These are phyloP conservation scores for Andrena praecox DNA, from an alignment of 2,888 invertebrate species.

Conservation along the genomic window DNA sequence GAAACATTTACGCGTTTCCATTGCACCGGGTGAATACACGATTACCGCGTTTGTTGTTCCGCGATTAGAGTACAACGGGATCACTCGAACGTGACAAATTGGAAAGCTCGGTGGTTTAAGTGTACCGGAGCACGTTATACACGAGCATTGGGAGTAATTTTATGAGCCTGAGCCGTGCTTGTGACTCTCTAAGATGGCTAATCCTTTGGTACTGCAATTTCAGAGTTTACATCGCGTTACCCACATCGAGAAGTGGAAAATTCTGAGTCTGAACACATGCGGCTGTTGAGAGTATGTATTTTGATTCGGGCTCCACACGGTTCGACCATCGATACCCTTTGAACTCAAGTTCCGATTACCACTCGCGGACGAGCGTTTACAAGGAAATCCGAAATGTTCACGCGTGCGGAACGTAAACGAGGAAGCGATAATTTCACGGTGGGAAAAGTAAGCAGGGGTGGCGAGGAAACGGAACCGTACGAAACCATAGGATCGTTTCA, in stretches of 20 bases:
- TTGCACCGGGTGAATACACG: conserved; percentile 23
- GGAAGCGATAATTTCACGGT: conserved; percentile 64
- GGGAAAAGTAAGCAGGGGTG: conserved; percentile 59
- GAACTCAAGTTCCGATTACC: not conserved
- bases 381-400: conserved; percentile 32
- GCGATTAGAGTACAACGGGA: conserved; percentile 25
- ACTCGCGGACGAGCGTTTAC: conserved; percentile 15
- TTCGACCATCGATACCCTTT: conserved; percentile 25
- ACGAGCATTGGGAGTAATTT: conserved; percentile 44
- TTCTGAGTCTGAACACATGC: too few relatives aligned
- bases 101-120: conserved; percentile 32
- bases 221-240: not conserved
- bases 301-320: not conserved
- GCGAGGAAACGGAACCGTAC: conserved; percentile 55
- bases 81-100: conserved; percentile 53
- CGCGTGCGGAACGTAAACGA: conserved; percentile 55
- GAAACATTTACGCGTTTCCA: conserved; percentile 57
- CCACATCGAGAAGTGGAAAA: not conserved
- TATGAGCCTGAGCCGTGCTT: conserved; percentile 13
- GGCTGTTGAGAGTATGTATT: not conserved
- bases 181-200: not conserved
- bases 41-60: conserved; percentile 37
- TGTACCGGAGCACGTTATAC: not conserved
- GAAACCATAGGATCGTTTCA: conserved; percentile 46
- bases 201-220: not conserved